Percentiles rank a stretch among this genome's conserved stretches.
These are phyloP conservation scores for Bubo bubo DNA, from an alignment of 2,113 vertebrate genomes.

Conservation along the genomic window DNA sequence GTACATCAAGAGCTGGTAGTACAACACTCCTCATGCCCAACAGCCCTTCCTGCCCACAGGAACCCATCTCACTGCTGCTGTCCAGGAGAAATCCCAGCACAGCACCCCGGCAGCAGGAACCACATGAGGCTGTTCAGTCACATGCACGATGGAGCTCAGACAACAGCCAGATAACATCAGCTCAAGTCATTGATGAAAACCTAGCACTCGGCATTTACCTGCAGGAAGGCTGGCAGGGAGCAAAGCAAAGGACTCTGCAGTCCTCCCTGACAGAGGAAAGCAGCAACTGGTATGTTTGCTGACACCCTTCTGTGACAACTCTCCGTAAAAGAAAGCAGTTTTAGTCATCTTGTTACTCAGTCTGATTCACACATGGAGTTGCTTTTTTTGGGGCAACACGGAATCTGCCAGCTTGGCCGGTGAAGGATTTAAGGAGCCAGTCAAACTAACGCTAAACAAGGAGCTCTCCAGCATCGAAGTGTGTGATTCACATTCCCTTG, in stretches of 20 bases:
- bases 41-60: neutral
- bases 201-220: neutral
- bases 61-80: neutral
- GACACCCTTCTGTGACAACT: conserved; percentile 43
- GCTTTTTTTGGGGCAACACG: conserved; percentile 27
- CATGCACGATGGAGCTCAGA: neutral
- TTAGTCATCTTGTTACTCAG: conserved; percentile 65
- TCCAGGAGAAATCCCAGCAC: neutral
- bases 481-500: conserved; percentile 49
- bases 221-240: neutral
- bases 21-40: accelerated
- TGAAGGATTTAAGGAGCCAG: neutral
- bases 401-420: neutral
- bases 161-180: neutral
- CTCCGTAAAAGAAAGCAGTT: conserved; percentile 40
- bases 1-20: neutral
- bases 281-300: conserved; percentile 53
- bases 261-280: neutral
- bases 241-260: neutral
- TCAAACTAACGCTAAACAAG: neutral
- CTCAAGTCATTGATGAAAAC: neutral
- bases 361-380: conserved; percentile 44
- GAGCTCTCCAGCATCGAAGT: neutral
- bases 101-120: neutral
- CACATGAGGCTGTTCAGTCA: accelerated